phyloP scores from a whole-genome alignment of 2,888 invertebrate species.

The Drosophila crucigera region DNA sequence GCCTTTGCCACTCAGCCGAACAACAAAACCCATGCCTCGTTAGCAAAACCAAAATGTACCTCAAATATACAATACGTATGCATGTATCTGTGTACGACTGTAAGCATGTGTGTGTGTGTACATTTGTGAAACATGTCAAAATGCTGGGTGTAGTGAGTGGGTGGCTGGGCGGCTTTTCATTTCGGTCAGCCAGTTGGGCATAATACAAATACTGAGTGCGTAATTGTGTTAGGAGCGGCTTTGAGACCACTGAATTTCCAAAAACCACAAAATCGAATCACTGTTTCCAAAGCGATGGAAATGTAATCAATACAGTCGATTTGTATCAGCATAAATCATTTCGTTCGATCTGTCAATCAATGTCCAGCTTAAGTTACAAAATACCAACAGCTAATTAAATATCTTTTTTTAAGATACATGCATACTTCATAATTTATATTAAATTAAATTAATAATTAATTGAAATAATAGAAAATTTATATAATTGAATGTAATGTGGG shows the following conservation, averaged over 20 bases:
- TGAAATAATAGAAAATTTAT: accelerated
- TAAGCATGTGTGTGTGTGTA: background rate
- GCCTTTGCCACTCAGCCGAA: conserved; percentile 37
- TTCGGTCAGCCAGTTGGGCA: conserved; percentile 27
- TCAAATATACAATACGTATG: conserved; percentile 4
- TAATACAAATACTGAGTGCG: conserved; percentile 14
- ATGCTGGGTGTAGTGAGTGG: too few relatives aligned
- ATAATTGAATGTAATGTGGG: background rate
- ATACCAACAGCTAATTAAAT: background rate
- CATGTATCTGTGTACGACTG: background rate
- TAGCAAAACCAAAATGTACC: conserved; percentile 41
- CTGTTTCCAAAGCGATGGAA: background rate
- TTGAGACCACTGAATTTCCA: background rate
- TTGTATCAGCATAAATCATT: background rate
- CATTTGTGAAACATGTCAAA: conserved; percentile 26
- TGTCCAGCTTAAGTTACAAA: background rate
- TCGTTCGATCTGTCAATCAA: background rate
- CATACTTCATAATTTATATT: too few relatives aligned
- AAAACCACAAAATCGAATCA: background rate
- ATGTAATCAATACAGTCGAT: background rate
- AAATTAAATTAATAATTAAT: background rate
- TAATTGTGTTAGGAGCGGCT: conserved; percentile 15
- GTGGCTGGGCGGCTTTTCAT: conserved; percentile 4
- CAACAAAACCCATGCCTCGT: conserved; percentile 44
- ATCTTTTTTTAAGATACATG: background rate